Evolutionary conservation across 2,113 vertebrate genomes (phyloP), one percentile per base, ranked within the genome.

Genomic region (Microtus oregoni): DNA sequence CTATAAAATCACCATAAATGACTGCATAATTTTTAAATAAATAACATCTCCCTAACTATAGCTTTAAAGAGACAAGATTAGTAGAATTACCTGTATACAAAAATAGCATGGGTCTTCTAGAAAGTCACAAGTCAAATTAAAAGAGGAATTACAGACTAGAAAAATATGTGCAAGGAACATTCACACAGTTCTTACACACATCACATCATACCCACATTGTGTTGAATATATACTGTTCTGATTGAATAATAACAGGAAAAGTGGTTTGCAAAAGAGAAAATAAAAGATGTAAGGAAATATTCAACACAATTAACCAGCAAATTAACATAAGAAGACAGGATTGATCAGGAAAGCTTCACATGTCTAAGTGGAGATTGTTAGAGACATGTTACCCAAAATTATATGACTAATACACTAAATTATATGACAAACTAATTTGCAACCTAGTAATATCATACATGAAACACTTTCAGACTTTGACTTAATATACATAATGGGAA

Each of bases 181-280:
- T 32, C 70, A 11, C 47, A 77, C 28, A 44, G 61, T 55, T 87
- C 50, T 76, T 32, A 12, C 81, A 86, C 35, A 67, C 32, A 38
- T 6, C 32, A 20, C 32, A 41, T 68, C 19, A 87, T 72, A 70
- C 32, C 58, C 26, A 50, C 28, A n/a, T 9, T 24, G 72, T 75
- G 35, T 19, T 70, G 15, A 30, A 35, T 81, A 15, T 17, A 12
- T 17, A 67, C 38, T 12, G 7, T 58, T 77, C 86, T 82, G 14
- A 93, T 83, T 70, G 92, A 52, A 90, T 61, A 89, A 65, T 92
- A 95, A 79, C 55, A 65, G 14, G 19, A 75, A 87, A 81, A 65
- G 41, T 28, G n/a, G 55, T 77, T 67, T 44, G 2, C 28, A 78
- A 79, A 32, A 55, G 30, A 55, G 30, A 55, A 79, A 55, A 55